A percentile compares a stretch with the other conserved stretches of the same genome.
phyloP scores from a whole-genome alignment of 2,797 vertebrate genomes.

The Paratrypauchen microcephalus region DNA sequence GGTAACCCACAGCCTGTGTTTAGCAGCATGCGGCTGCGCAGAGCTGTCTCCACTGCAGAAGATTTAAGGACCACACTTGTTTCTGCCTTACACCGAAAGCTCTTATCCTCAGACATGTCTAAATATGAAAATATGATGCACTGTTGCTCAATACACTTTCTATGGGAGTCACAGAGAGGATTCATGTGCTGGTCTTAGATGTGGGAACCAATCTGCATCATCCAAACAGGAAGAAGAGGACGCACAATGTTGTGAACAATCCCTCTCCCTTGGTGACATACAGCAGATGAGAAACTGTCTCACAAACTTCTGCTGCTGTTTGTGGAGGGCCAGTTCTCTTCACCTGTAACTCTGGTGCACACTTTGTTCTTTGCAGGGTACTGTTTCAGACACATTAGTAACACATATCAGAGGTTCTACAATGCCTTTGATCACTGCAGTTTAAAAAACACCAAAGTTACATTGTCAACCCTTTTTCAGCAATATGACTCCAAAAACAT shows the following conservation, averaged over 20 bases:
- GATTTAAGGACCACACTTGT: slow-evolving; percentile 38
- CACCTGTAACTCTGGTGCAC: not conserved
- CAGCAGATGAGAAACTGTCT: not conserved
- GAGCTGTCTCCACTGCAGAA: slow-evolving; percentile 25
- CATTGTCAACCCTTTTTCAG: not conserved
- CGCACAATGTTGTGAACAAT: not conserved
- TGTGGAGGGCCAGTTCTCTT: not conserved
- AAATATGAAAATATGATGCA: slow-evolving; percentile 35
- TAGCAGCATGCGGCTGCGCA: not conserved
- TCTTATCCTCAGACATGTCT: slow-evolving; percentile 31
- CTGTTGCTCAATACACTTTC: slow-evolving; percentile 20
- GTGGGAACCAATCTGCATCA: not conserved
- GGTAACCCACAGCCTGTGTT: slow-evolving; percentile 22
- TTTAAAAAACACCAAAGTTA: slow-evolving; percentile 4
- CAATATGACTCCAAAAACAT: not conserved
- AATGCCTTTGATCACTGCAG: not conserved
- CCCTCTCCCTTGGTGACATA: not conserved
- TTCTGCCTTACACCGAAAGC: slow-evolving; percentile 40
- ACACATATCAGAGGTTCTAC: not conserved
- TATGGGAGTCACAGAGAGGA: slow-evolving; percentile 3
- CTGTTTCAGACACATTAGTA: not conserved
- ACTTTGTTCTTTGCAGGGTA: not conserved
- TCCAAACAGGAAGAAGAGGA: not conserved
- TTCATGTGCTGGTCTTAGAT: slow-evolving; percentile 20
- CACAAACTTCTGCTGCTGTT: not conserved